Evolutionary conservation across 1,140 invertebrate species (phyloP), one percentile per base, ranked within the genome.

Genomic region (Ceratina australensis): DNA sequence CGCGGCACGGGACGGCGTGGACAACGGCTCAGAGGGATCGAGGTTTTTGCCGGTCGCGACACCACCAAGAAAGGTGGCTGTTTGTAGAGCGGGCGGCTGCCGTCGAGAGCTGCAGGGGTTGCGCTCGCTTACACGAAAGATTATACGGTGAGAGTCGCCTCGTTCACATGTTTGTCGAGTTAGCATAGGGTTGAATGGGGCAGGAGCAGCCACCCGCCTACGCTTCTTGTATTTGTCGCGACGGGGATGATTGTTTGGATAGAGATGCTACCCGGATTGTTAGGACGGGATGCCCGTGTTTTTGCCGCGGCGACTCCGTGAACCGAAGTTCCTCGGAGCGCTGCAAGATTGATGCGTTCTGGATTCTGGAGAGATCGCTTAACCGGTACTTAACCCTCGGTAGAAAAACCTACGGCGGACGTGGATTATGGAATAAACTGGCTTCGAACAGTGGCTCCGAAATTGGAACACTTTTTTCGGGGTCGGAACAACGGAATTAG

Each of bases 61-160:
- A 33, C 24, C n/a, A 28, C 50, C n/a, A 28, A 28, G 65, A 68
- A 68, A 68, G 64, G 24, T n/a, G 22, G 12, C 24, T 66, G 64
- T 50, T 66, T 50, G 22, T 60, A 42, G 33, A 42, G 33, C 24
- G 57, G 15, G n/a, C 4, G 18, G 8, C 54, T 10, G 54, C n/a
- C 54, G 54, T 57, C 54, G 18, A 54, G 4, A 49, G 50, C 3
- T 2, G 3, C 10, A 16, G 24, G 65, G 13, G 33, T 42, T 10
- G 33, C 33, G 28, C 28, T n/a, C n/a, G 24, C 12, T 28, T 67
- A 18, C 65, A 7, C 50, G 18, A 56, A 54, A 68, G 50, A 68
- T 54, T 68, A 54, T 54, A 67, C 65, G 49, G 2, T 15, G 65
- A 65, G 42, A 49, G 24, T 22, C 42, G 64, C 33, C 65, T n/a